Percentiles rank a stretch among this genome's conserved stretches.
Evolutionary conservation across 1,140 invertebrate genomes (phyloP).

Genomic region (Apolygus lucorum): DNA sequence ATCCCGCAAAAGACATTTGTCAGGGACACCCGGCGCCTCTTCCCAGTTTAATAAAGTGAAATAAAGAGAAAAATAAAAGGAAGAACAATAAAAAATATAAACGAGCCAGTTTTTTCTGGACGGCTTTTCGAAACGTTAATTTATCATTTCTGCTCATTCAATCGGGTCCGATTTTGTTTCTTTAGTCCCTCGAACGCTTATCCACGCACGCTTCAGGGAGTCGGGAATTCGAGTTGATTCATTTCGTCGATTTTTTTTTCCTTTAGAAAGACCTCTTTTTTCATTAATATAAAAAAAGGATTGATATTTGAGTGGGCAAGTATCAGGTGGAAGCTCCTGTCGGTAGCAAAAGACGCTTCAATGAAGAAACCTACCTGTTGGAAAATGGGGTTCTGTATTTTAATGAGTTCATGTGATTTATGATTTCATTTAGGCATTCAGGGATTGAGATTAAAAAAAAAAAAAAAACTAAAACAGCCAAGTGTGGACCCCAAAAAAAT

Average conservation of each 20-base stretch:
- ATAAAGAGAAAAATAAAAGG: conserved; percentile 3
- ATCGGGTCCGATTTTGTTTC: not conserved
- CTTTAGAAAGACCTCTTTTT: no score
- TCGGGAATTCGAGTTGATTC: not conserved
- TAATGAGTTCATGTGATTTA: no score
- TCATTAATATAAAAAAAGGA: no score
- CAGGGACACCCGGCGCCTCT: conserved; percentile 3
- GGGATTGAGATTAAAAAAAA: no score
- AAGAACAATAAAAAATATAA: not conserved
- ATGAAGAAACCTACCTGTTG: no score
- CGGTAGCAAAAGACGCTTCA: no score
- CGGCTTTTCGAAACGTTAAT: not conserved
- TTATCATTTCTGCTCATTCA: conserved; percentile 8
- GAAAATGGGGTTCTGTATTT: no score
- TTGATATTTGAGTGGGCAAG: no score
- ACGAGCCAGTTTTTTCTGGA: not conserved
- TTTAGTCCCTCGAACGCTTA: not conserved
- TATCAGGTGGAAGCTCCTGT: no score
- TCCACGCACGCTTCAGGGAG: not conserved
- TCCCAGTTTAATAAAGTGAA: not conserved
- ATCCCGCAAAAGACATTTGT: not conserved
- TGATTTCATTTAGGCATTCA: no score
- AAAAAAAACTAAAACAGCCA: no score
- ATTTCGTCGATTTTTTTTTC: not conserved
- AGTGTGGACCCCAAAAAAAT: no score